phyloP scores from a whole-genome alignment of 1,140 invertebrate genomes.

The Belonocnema kinseyi region DNA sequence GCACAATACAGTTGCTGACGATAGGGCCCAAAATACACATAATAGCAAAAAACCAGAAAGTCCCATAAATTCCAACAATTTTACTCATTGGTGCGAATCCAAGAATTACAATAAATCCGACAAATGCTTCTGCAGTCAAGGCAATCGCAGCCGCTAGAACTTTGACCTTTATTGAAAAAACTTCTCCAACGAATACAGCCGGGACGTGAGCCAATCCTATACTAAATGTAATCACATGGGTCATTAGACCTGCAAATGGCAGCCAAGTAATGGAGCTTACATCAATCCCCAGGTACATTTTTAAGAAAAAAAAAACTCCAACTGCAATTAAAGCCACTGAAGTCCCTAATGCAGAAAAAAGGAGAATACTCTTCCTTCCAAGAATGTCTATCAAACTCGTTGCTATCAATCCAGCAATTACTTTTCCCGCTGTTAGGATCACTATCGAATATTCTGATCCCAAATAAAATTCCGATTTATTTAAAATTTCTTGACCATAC shows the following conservation, averaged over 20 bases:
- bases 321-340: conserved; percentile 76
- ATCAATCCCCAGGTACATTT: conserved; percentile 58
- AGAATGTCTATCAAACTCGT: conserved; percentile 82
- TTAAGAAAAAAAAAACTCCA: conserved; percentile 74
- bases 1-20: conserved; percentile 69
- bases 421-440: conserved; percentile 82
- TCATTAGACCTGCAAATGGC: conserved; percentile 62
- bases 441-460: conserved; percentile 77
- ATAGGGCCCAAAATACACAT: conserved; percentile 78
- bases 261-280: conserved; percentile 65
- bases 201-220: conserved; percentile 78
- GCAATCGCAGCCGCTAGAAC: conserved; percentile 61
- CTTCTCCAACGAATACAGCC: conserved; percentile 2
- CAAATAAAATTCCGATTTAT: conserved; percentile 78
- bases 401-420: conserved; percentile 79
- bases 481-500: conserved; percentile 85
- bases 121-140: conserved; percentile 72
- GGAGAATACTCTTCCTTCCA: conserved; percentile 82
- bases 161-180: conserved; percentile 4
- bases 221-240: conserved; percentile 65
- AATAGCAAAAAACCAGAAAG: conserved; percentile 83
- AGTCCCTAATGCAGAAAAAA: conserved; percentile 78
- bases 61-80: conserved; percentile 78
- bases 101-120: conserved; percentile 80
- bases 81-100: conserved; percentile 76